Evolutionary conservation across 1,140 invertebrate species (phyloP), one percentile per base, ranked within the genome.

Genomic region (Luehdorfia chinensis): DNA sequence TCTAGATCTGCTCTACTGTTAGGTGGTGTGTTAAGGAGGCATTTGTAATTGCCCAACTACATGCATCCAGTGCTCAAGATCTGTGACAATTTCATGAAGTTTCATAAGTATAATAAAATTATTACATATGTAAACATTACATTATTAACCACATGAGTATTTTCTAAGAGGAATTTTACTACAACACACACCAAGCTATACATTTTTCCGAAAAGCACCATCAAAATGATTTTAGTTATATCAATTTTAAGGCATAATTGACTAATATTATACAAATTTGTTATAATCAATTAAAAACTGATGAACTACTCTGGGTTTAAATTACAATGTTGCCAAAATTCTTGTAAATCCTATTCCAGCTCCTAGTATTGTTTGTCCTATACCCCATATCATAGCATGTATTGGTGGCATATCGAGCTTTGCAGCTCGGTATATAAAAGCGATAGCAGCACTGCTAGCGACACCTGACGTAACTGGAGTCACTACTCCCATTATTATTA

Each of bases 371-470:
- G 96, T 98, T 84, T 98, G 96, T 50, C 96, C 96, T 27, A 96
- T 92, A 36, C 97, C 97, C 95, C 96, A 98, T 39, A 97, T 90
- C 67, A 97, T 90, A 18, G 96, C 96, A 87, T 97, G 96, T 37
- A 96, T 90, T 12, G 95, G 94, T 46, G 92, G 91, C 96, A 98
- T 96, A 68, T 92, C 91, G 78, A 97, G 90, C 70, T 92, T 93
- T 15, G 96, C 95, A 48, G 95, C 94, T 61, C 94, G 89, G 80
- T 97, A 98, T 27, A 98, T 96, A 75, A 96, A 97, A 23, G 96
- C 95, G 25, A 98, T 93, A n/a, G 94, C 94, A 13, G 96, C 96
- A 89, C 95, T 97, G 70, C 94, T 97, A 2, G 97, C 90, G 12
- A 95, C 92, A 15, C 96, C 96, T 8, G 94, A 95, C 37, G 95